Evolutionary conservation across 2,888 invertebrate species (phyloP).

Genomic region (Ceriagrion tenellum): DNA sequence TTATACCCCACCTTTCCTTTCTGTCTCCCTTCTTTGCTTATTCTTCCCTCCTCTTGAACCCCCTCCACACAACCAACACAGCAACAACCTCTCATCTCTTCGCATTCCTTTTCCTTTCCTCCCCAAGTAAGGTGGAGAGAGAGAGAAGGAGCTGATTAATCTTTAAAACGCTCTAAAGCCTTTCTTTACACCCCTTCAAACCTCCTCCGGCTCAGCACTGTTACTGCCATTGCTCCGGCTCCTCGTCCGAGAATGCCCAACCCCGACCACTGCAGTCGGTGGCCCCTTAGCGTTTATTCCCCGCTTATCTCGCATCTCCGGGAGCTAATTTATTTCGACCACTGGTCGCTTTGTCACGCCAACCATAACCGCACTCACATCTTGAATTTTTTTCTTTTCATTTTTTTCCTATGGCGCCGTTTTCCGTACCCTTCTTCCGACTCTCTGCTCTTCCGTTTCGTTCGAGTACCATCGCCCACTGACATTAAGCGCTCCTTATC

Average conservation of each 20-base stretch:
- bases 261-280: constrained; percentile 44
- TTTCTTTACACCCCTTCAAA: constrained; percentile 33
- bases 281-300: constrained; percentile 60
- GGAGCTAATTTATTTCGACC: constrained; percentile 61
- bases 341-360: constrained; percentile 61
- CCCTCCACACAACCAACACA: too few relatives aligned
- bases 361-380: constrained; percentile 35
- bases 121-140: neutral
- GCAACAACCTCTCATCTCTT: constrained; percentile 12
- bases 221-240: neutral
- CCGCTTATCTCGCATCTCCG: constrained; percentile 48
- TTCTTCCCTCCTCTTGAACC: too few relatives aligned
- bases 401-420: neutral
- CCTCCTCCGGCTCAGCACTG: neutral
- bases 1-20: neutral
- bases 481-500: neutral
- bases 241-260: neutral
- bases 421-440: neutral
- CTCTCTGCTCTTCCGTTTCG: neutral
- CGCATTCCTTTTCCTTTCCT: neutral
- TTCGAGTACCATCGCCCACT: too few relatives aligned
- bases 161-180: constrained; percentile 24
- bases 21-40: neutral
- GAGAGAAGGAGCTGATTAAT: constrained; percentile 41
- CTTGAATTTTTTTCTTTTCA: constrained; percentile 26